These are phyloP conservation scores for Drosophila mimica DNA, from an alignment of 2,888 invertebrate genomes.

Conservation along the genomic window DNA sequence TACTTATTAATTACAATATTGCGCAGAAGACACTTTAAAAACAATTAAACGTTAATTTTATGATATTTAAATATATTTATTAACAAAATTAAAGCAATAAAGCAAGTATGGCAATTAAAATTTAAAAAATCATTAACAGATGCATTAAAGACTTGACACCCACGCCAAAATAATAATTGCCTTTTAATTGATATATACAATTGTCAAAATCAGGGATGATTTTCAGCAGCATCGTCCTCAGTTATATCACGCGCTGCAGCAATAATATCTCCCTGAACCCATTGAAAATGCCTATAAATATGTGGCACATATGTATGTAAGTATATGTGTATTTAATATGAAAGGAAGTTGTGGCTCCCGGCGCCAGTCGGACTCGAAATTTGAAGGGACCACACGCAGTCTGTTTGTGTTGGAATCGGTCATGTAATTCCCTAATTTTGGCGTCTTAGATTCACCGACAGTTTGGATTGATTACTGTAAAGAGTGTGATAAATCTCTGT, in stretches of 20 bases:
- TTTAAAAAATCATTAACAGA: too few relatives aligned
- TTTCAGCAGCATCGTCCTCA: neutral
- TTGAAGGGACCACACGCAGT: constrained; percentile 66
- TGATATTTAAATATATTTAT: too few relatives aligned
- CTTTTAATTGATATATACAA: neutral
- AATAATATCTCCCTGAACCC: neutral
- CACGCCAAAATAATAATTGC: neutral
- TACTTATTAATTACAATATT: too few relatives aligned
- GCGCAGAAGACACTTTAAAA: too few relatives aligned
- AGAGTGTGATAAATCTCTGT: constrained; percentile 83
- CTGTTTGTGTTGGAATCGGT: constrained; percentile 72
- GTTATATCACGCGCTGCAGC: neutral
- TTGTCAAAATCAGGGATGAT: neutral
- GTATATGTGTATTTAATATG: constrained; percentile 7
- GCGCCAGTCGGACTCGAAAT: constrained; percentile 48
- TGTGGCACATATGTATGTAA: neutral
- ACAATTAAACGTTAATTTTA: too few relatives aligned
- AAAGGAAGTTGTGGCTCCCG: constrained; percentile 43
- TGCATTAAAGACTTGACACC: neutral
- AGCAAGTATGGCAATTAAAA: neutral
- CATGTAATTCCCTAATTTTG: constrained; percentile 70
- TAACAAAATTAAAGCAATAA: too few relatives aligned
- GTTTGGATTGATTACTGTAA: constrained; percentile 74
- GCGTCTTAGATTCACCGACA: constrained; percentile 59
- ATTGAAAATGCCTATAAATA: neutral